Evolutionary conservation across 2,113 vertebrate species (phyloP), one percentile per base, ranked within the genome.

Genomic region (Micronisus gabar): DNA sequence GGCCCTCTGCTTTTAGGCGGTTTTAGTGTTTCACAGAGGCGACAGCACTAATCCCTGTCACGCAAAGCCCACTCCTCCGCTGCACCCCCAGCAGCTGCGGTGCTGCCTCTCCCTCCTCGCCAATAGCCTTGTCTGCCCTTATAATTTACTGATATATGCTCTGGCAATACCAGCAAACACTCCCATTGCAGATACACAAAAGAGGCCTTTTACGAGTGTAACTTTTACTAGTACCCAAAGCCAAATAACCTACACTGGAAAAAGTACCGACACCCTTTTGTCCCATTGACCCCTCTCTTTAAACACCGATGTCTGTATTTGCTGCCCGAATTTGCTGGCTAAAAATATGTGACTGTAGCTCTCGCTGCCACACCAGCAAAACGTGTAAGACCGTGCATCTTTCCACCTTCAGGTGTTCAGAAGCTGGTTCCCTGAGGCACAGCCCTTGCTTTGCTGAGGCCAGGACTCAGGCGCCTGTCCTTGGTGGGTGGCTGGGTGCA

Each of bases 321-420:
- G 16, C 45, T 81, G 83, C 56, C 58, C 23, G 25, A 23, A 75
- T 68, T 36, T 70, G 17, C 41, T 38, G 63, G 56, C 13, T 76
- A 32, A 67, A 74, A 34, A 7, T 5, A 8, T 0, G 9, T 0
- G 1, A 21, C 13, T 1, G 32, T 25, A 16, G 34, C 70, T 71
- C 81, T 48, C 2, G 1, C 56, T 2, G 6, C 48, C 13, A 13
- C 0, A 1, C 34, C 32, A 52, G 47, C 3, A 4, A 34, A 52
- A n/a, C 0, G 0, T 18, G 25, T 22, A 8, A 34, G 58, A 20
- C 5, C 0, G 1, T 9, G 22, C 34, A 36, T 40, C 50, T 9
- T 72, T 56, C 30, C 19, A n/a, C 34, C 30, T 30, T 23, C 38
- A 50, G 76, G 81, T 48, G 25, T 8, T 56, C n/a, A 9, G 68